These are phyloP conservation scores for Nomada flava DNA, from an alignment of 2,888 invertebrate genomes.

Conservation along the genomic window DNA sequence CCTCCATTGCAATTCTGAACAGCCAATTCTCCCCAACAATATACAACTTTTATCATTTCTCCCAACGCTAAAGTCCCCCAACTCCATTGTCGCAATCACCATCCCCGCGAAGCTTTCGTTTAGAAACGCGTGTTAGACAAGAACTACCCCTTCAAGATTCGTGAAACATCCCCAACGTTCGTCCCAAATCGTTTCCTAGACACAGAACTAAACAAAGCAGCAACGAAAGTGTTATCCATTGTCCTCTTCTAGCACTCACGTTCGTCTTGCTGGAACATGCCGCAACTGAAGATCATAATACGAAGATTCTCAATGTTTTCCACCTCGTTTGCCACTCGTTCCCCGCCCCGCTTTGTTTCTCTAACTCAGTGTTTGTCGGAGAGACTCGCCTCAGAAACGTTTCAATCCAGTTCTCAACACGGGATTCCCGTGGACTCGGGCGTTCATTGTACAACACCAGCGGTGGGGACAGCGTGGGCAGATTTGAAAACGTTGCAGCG, in stretches of 20 bases:
- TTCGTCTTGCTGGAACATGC: not conserved
- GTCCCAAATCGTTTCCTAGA: not conserved
- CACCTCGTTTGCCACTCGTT: too few species aligned
- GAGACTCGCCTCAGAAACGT: slow-evolving; percentile 30
- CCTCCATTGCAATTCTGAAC: not conserved
- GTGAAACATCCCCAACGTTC: not conserved
- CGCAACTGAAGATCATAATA: slow-evolving; percentile 19
- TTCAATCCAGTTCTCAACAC: slow-evolving; percentile 50
- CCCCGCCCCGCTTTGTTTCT: not conserved
- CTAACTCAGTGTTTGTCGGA: slow-evolving; percentile 30
- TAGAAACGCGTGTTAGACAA: not conserved
- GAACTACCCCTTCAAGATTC: not conserved
- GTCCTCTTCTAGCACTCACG: not conserved
- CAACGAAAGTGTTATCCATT: not conserved
- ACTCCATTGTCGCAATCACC: not conserved
- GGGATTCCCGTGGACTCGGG: slow-evolving; percentile 13
- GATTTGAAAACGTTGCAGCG: slow-evolving; percentile 41
- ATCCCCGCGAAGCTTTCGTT: not conserved
- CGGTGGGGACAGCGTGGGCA: slow-evolving; percentile 25
- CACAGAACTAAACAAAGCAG: not conserved
- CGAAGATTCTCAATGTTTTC: slow-evolving; percentile 9
- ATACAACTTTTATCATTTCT: not conserved
- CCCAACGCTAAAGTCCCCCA: not conserved
- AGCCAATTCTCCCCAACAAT: not conserved
- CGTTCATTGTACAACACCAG: slow-evolving; percentile 29